A percentile compares a stretch with the other conserved stretches of the same genome.
Evolutionary conservation across 1,140 invertebrate genomes (phyloP).

Genomic region (Lineus longissimus): DNA sequence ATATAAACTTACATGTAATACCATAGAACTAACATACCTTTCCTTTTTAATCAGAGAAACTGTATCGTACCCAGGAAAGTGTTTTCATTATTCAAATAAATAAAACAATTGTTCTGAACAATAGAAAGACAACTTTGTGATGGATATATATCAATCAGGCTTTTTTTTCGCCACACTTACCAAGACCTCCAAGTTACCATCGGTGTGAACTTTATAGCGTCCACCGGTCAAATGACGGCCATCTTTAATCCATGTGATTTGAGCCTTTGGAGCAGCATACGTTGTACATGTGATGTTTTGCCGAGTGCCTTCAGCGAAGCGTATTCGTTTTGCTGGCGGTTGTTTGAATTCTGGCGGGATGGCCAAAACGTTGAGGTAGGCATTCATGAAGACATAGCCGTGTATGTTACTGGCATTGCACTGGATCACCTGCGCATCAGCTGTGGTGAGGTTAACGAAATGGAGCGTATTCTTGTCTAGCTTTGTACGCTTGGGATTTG

Average conservation of each 20-base stretch:
- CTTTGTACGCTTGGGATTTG: conserved; percentile 67
- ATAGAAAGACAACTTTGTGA: not conserved
- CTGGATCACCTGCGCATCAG: conserved; percentile 95
- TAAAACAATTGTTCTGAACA: no score
- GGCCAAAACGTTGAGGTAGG: conserved; percentile 61
- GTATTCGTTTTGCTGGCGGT: no score
- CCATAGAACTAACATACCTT: no score
- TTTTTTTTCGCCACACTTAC: conserved; percentile 9
- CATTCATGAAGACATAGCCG: conserved; percentile 96
- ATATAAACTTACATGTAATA: no score
- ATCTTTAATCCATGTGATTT: conserved; percentile 84
- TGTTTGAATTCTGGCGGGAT: no score
- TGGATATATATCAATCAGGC: not conserved
- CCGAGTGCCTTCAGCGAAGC: no score
- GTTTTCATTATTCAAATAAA: no score
- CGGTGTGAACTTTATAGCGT: conserved; percentile 65
- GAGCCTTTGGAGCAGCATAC: conserved; percentile 87
- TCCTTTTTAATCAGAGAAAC: no score
- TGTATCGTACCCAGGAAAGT: no score
- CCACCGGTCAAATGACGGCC: conserved; percentile 78
- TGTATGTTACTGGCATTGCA: conserved; percentile 98
- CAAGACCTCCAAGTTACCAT: conserved; percentile 79
- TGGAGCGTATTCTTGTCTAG: conserved; percentile 67
- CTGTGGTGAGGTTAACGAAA: conserved; percentile 77
- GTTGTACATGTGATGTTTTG: conserved; percentile 78